These are phyloP conservation scores for Eupithecia abbreviata DNA, from an alignment of 2,888 invertebrate species.

Conservation along the genomic window DNA sequence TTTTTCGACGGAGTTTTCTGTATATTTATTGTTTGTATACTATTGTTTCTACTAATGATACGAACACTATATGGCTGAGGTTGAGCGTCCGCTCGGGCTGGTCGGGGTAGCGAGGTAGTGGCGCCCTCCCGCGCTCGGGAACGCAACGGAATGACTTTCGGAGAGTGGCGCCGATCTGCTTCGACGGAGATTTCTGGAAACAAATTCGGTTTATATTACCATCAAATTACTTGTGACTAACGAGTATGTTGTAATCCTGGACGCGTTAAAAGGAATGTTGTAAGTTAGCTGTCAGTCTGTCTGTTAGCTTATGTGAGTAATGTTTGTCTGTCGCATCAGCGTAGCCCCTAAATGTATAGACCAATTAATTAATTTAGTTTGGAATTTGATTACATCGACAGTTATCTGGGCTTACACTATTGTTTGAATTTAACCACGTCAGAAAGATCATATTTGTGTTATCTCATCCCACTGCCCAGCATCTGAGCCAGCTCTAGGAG, in stretches of 20 bases:
- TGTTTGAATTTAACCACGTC: too few relatives aligned
- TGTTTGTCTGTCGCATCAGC: neutral
- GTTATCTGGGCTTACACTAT: too few relatives aligned
- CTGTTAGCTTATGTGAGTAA: too few relatives aligned
- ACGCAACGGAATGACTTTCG: constrained; percentile 99
- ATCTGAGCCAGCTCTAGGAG: too few relatives aligned
- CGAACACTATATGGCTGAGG: constrained; percentile 87
- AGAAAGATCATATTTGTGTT: too few relatives aligned
- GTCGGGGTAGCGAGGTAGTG: constrained; percentile 95
- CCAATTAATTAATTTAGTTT: too few relatives aligned
- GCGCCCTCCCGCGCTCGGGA: constrained; percentile 92
- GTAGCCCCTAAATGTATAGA: too few relatives aligned
- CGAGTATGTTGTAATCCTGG: neutral
- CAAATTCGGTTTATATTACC: neutral
- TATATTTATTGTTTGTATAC: neutral
- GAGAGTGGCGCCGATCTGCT: constrained; percentile 97
- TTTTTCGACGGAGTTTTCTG: constrained; percentile 98
- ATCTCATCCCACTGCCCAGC: too few relatives aligned
- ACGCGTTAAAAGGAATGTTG: neutral
- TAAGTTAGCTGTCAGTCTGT: neutral
- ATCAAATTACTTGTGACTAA: neutral
- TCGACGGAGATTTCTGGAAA: constrained; percentile 95
- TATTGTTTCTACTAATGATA: constrained; percentile 9
- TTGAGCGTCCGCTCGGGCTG: constrained; percentile 97
- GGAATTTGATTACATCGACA: too few relatives aligned